Percentiles rank a stretch among this genome's conserved stretches.
Evolutionary conservation across 1,140 invertebrate species (phyloP).

Genomic region (Aethina tumida): DNA sequence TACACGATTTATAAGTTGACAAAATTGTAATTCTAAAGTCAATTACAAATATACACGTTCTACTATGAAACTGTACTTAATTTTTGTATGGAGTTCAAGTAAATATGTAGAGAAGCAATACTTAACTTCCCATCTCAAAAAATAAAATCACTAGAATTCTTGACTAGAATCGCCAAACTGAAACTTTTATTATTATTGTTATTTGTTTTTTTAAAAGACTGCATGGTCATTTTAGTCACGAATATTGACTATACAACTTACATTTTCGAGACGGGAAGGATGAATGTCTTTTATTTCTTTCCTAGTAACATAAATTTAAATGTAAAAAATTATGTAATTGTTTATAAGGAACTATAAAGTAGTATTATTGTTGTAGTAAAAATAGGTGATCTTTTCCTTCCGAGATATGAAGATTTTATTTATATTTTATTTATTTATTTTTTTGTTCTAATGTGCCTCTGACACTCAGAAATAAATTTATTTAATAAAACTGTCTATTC

Average conservation of each 20-base stretch:
- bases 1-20: conserved; percentile 14
- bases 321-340: conserved; percentile 11
- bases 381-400: background rate
- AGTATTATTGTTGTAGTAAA: conserved; percentile 7
- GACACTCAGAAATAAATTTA: conserved; percentile 7
- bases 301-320: too few species aligned
- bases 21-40: conserved; percentile 17
- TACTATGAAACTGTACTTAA: conserved; percentile 19
- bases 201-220: too few species aligned
- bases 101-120: conserved; percentile 8
- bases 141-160: too few species aligned
- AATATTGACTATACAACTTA: too few species aligned
- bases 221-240: too few species aligned
- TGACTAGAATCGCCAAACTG: too few species aligned
- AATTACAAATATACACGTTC: conserved; percentile 16
- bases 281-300: too few species aligned
- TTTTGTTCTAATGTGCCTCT: conserved; percentile 9
- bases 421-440: conserved; percentile 6
- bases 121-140: conserved; percentile 1
- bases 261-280: too few species aligned
- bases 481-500: conserved; percentile 2
- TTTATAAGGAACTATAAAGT: background rate
- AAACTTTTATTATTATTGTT: too few species aligned
- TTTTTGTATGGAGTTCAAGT: conserved; percentile 12
- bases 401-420: background rate